Evolutionary conservation across 1,140 invertebrate genomes (phyloP).

Genomic region (Mya arenaria): DNA sequence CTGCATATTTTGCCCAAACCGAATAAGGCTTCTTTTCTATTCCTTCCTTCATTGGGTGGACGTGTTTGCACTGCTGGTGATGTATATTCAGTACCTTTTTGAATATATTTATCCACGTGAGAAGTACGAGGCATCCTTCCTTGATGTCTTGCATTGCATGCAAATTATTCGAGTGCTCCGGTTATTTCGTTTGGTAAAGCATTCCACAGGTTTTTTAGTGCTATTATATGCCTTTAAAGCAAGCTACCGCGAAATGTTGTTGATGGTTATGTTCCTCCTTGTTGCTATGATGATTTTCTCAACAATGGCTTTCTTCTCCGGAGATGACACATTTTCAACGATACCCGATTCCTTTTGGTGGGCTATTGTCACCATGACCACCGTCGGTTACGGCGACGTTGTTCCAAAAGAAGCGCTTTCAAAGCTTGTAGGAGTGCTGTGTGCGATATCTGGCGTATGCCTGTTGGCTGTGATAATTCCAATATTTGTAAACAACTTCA

Average conservation of each 20-base stretch:
- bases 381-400: conserved; percentile 92
- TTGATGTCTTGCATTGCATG: conserved; percentile 58
- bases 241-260: conserved; percentile 61
- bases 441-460: conserved; percentile 92
- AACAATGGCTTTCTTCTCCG: conserved; percentile 64
- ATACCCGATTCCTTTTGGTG: conserved; percentile 97
- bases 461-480: conserved; percentile 95
- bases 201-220: conserved; percentile 97
- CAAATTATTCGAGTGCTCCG: conserved; percentile 67
- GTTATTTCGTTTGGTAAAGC: conserved; percentile 79
- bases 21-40: background rate
- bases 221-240: conserved; percentile 91
- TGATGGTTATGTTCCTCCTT: conserved; percentile 63
- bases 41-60: conserved; percentile 49
- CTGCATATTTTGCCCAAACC: conserved; percentile 5
- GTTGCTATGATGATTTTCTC: conserved; percentile 65
- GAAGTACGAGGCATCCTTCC: conserved; percentile 37
- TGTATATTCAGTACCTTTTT: conserved; percentile 32
- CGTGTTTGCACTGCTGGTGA: conserved; percentile 39
- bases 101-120: conserved; percentile 24
- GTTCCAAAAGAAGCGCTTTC: conserved; percentile 65
- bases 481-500: conserved; percentile 94
- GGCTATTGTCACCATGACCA: conserved; percentile 99
- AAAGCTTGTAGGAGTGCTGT: conserved; percentile 88
- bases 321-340: conserved; percentile 81